Base-by-base conservation (phyloP, 2,888 invertebrate genomes). In the Graphium colonna region DNA sequence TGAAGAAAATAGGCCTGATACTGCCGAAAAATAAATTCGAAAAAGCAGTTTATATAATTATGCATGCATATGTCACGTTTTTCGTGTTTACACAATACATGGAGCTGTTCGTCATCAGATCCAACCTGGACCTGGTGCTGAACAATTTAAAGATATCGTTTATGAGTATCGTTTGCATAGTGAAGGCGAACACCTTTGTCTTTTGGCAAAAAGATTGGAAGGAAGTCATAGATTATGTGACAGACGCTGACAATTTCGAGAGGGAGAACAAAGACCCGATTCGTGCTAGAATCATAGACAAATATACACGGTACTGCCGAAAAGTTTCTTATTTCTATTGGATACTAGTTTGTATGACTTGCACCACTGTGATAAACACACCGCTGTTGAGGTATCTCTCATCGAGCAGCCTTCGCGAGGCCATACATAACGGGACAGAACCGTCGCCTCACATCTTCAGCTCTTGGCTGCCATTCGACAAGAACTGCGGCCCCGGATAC, bases 401-500 rank as follows among this genome's bases (percentile, higher is more conserved):
- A 0, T 80, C 82, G 0, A 38, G 64, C 0, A 62, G 57, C 2
- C 82, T 72, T 42, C 72, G 81, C 31, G 75, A 79, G 57, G 69
- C 68, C 10, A 45, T 80, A 16, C 65, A 51, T 0, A 80, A 80
- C 59, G 85, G 80, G 3, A 74, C 74, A 0, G 79, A 80, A 58
- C 28, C 58, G 0, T 87, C 85, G 61, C 82, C 82, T 0, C 87
- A 85, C 42, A 82, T 88, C 16, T 82, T 82, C 36, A 86, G 82
- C 52, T 77, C 86, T 12, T 88, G 85, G 85, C 70, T 80, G 68
- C 85, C 86, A 1, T 72, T 82, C 59, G 77, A 87, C 55, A 85
- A 85, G 51, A 69, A 82, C 49, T 64, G 70, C 28, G 70, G 68
- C 7, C 83, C 85, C 7, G 84, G 84, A 4, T 68, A 65, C 41